Base-by-base conservation (phyloP, 2,797 vertebrate species). In the Pseudochaenichthys georgianus region DNA sequence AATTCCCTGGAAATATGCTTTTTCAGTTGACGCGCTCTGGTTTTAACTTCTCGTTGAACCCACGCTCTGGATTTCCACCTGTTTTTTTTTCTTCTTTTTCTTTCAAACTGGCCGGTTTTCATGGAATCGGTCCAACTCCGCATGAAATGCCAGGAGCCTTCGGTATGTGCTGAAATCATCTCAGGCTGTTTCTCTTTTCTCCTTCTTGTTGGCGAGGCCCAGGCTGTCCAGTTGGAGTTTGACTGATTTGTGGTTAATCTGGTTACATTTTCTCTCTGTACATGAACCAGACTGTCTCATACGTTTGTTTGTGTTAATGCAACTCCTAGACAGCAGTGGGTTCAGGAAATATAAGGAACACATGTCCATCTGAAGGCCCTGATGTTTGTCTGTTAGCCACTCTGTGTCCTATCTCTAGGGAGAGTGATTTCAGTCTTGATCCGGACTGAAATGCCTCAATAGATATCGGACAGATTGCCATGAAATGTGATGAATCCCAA, bases 11-110 rank as follows among this genome's bases (percentile, higher is more conserved):
- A 75, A 82, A 67, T 71, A 19, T 73, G 66, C 73, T 69, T 64
- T 75, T 77, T 57, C 17, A 70, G 43, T 73, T 64, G 53, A 66
- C 13, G 0, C 21, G 58, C 75, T 69, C 75, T 38, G 60, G 75
- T 64, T 78, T 81, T 80, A 74, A 87, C 85, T 87, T 75, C 55
- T 87, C 43, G 31, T 55, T 87, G 84, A 89, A 88, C 83, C 71
- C 67, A 1, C 58, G 64, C 70, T 50, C 54, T 78, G 73, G 65
- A 60, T 82, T 78, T 86, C 69, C 86, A 88, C 83, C 83, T 90
- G 83, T 78, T 82, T 86, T 65, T 46, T 3, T 55, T 55, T 57
- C 52, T 52, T 41, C 59, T 38, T 74, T 38, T 38, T 63, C 47
- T 23, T 13, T 2, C 15, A 2, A 19, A 0, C 42, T 70, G 78